phyloP scores from a whole-genome alignment of 2,888 invertebrate species.

The Laspeyria flexula region DNA sequence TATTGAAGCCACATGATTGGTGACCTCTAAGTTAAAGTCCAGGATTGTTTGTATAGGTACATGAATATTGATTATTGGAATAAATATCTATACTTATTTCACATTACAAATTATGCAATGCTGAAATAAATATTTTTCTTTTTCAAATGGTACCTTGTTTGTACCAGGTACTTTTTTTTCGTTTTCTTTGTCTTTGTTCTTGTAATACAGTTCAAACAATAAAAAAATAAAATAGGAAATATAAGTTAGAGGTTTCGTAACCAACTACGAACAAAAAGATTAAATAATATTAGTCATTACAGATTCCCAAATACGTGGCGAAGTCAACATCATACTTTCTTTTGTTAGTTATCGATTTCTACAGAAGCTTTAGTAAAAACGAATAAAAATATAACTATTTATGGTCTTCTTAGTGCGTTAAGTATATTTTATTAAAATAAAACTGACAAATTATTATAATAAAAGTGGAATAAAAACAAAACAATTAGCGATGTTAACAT shows the following conservation, averaged over 20 bases:
- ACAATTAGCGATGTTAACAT: neutral
- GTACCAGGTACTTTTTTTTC: too few species aligned
- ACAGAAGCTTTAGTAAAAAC: neutral
- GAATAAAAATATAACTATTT: neutral
- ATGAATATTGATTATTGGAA: too few species aligned
- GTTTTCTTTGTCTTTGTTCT: too few species aligned
- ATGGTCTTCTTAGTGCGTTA: neutral
- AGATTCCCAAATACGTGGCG: slow-evolving; percentile 12
- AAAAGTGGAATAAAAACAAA: neutral
- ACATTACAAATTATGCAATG: too few species aligned
- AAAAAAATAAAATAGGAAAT: neutral
- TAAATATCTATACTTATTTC: too few species aligned
- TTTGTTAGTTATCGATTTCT: slow-evolving; percentile 3
- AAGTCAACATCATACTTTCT: neutral
- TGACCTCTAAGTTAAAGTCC: too few species aligned
- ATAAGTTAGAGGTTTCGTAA: neutral
- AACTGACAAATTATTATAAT: neutral
- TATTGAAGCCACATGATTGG: too few species aligned
- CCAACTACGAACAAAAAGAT: neutral
- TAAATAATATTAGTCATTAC: neutral
- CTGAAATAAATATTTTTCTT: too few species aligned
- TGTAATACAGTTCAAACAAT: too few species aligned
- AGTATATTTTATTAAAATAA: neutral
- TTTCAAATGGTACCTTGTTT: too few species aligned
- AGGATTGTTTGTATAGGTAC: too few species aligned